Percentiles rank a stretch among this genome's conserved stretches.
These are phyloP conservation scores for Pilophorus perplexus DNA, from an alignment of 2,888 invertebrate genomes.

Conservation along the genomic window DNA sequence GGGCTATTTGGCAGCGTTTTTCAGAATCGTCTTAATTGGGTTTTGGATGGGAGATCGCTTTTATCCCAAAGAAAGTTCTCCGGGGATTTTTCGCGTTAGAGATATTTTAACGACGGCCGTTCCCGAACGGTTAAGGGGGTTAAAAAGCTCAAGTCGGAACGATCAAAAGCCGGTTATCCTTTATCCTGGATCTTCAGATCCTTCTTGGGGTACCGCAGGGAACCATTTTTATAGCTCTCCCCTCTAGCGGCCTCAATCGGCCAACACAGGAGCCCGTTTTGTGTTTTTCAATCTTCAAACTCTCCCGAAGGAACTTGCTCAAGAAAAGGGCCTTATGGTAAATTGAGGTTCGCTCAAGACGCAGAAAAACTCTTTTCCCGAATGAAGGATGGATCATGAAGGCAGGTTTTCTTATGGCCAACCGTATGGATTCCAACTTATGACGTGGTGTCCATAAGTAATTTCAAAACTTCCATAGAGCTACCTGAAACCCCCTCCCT, in stretches of 20 bases:
- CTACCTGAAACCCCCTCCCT: too few relatives aligned
- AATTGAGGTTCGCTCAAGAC: background rate
- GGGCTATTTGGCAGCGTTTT: background rate
- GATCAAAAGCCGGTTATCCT: conserved; percentile 34
- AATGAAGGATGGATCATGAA: conserved; percentile 30
- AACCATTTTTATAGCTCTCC: conserved; percentile 26
- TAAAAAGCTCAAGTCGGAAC: conserved; percentile 16
- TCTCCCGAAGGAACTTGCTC: background rate
- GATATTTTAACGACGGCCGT: conserved; percentile 36
- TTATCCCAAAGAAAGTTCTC: conserved; percentile 10
- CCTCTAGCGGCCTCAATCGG: conserved; percentile 16
- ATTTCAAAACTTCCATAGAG: conserved; percentile 28
- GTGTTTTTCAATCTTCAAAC: conserved; percentile 10
- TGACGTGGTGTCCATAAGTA: conserved; percentile 36
- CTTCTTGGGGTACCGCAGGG: conserved; percentile 4
- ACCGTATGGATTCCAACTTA: conserved; percentile 19
- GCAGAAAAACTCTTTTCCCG: conserved; percentile 25
- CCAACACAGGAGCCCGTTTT: conserved; percentile 4
- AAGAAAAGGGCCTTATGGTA: conserved; percentile 20
- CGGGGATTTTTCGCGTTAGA: conserved; percentile 32
- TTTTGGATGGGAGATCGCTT: conserved; percentile 5
- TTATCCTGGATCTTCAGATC: conserved; percentile 33
- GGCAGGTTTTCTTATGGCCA: conserved; percentile 13
- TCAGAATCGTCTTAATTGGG: conserved; percentile 29
- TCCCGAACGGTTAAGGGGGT: background rate